Evolutionary conservation across 2,797 vertebrate genomes (phyloP).

Genomic region (Poecilia wingei): DNA sequence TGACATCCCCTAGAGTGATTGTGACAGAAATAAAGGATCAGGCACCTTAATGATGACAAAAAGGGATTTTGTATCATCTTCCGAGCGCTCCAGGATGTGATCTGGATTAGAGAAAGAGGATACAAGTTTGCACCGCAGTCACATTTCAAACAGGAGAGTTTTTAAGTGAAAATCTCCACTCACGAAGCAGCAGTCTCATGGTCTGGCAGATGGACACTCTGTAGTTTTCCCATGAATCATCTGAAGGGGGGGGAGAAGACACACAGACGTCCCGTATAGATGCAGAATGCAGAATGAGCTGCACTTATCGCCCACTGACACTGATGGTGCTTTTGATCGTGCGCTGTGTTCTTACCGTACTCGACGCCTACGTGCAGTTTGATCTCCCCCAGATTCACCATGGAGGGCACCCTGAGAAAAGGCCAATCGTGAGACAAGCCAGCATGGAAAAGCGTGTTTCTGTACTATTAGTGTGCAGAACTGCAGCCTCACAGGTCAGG

Average conservation of each 20-base stretch:
- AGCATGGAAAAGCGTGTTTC: constrained; percentile 11
- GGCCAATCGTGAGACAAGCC: constrained; percentile 13
- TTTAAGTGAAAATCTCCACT: constrained; percentile 74
- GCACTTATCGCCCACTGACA: constrained; percentile 21
- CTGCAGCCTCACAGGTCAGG: constrained; percentile 88
- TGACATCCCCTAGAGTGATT: not conserved
- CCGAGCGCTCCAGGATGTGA: constrained; percentile 92
- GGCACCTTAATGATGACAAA: constrained; percentile 96
- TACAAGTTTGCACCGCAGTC: constrained; percentile 24
- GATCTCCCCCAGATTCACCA: constrained; percentile 92
- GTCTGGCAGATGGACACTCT: constrained; percentile 90
- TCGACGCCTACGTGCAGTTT: constrained; percentile 89
- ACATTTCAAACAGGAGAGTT: constrained; percentile 14
- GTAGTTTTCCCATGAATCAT: constrained; percentile 90
- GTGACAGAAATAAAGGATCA: constrained; percentile 16
- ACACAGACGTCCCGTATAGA: constrained; percentile 48
- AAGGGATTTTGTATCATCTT: constrained; percentile 97
- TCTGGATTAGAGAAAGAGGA: constrained; percentile 74
- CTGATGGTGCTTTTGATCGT: constrained; percentile 12
- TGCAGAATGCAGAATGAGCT: constrained; percentile 62
- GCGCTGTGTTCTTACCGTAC: constrained; percentile 83
- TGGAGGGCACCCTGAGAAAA: constrained; percentile 85
- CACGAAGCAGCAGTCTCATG: constrained; percentile 92
- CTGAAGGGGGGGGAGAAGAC: constrained; percentile 76
- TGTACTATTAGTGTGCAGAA: constrained; percentile 10